Conservation (phyloP, 2,888 invertebrate genomes). For the Cryptus viduatorius region DNA sequence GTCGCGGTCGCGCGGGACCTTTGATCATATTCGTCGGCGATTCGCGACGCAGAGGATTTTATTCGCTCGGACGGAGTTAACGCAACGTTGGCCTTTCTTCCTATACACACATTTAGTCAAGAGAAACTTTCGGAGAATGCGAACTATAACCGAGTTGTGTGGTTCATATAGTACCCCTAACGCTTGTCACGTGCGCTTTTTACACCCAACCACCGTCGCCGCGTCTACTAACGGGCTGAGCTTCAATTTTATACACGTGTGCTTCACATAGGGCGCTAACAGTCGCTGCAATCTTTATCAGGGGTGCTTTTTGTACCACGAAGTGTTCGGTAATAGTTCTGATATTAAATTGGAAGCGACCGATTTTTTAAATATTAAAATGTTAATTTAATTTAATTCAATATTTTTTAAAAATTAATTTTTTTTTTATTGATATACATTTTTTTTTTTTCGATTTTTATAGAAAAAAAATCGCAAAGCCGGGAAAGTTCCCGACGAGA, state of each 20-base stretch:
- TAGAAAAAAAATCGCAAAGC: neutral
- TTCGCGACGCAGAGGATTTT: constrained; percentile 71
- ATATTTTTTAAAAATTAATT: neutral
- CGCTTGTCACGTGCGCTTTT: constrained; percentile 58
- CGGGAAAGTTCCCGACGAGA: constrained; percentile 51
- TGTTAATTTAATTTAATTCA: neutral
- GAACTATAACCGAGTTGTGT: constrained; percentile 49
- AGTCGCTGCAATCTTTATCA: neutral
- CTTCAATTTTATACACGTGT: constrained; percentile 1
- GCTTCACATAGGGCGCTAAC: neutral
- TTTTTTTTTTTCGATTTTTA: too few relatives aligned
- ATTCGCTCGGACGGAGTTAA: constrained; percentile 70
- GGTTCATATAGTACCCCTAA: constrained; percentile 32
- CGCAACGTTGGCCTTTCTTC: constrained; percentile 64
- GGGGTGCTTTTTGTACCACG: neutral
- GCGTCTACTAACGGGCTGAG: neutral
- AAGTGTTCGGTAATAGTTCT: neutral
- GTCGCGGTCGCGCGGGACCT: constrained; percentile 66
- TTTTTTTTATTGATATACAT: constrained; percentile 66
- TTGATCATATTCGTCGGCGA: constrained; percentile 72
- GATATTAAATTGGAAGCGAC: neutral
- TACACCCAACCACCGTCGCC: constrained; percentile 33
- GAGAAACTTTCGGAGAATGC: constrained; percentile 56
- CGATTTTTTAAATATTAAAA: neutral
- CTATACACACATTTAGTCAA: constrained; percentile 24